Evolutionary conservation across 2,113 vertebrate species (phyloP).

Genomic region (Octodon degus): DNA sequence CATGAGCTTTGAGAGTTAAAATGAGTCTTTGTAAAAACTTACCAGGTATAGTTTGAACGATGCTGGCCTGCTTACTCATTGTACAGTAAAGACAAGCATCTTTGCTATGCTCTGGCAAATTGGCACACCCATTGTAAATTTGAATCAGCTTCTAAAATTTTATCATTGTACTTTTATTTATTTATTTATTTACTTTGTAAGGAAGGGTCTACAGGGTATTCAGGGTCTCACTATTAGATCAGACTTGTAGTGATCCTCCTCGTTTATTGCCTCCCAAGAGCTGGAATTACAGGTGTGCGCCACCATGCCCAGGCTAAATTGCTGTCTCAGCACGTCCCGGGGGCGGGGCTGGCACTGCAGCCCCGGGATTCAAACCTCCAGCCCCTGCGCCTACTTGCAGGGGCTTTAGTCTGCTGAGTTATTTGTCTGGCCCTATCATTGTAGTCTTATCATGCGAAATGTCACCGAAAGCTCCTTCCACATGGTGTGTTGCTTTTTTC

Average conservation of each 20-base stretch:
- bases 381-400: too few species aligned
- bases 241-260: too few species aligned
- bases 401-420: too few species aligned
- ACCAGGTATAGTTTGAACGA: not conserved
- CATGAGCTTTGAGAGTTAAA: conserved; percentile 27
- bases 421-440: not conserved
- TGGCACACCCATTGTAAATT: conserved; percentile 16
- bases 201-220: too few species aligned
- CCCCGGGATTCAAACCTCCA: too few species aligned
- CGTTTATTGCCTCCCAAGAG: too few species aligned
- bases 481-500: not conserved
- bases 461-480: not conserved
- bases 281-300: too few species aligned
- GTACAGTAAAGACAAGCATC: not conserved
- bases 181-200: too few species aligned
- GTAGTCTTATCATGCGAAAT: conserved; percentile 12
- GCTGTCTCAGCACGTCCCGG: too few species aligned
- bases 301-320: too few species aligned
- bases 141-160: not conserved
- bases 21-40: not conserved
- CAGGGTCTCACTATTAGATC: too few species aligned
- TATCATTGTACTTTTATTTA: not conserved
- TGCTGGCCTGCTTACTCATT: not conserved
- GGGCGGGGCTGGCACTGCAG: too few species aligned
- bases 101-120: not conserved